Evolutionary conservation across 2,113 vertebrate genomes (phyloP), one percentile per base, ranked within the genome.

Genomic region (Epinephelus moara): DNA sequence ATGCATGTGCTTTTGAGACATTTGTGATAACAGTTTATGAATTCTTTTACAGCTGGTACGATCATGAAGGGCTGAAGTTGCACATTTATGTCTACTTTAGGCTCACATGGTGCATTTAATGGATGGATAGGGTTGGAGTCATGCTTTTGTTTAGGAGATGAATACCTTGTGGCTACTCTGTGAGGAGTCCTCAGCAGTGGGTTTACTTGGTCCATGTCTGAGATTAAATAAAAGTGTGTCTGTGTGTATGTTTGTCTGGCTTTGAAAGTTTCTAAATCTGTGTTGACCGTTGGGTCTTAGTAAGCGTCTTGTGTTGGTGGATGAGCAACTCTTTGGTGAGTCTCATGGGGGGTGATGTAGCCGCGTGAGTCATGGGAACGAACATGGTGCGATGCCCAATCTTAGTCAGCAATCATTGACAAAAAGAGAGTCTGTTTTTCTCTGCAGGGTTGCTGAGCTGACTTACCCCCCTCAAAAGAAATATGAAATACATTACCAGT

Each of bases 331-430:
- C 56, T 80, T 61, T 66, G 45, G 33, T 74, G 33, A 81, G 53
- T 75, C 82, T 72, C 55, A 68, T 56, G 42, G 27, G 72, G 57
- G 45, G 19, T 69, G 76, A 45, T 12, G 19, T 17, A 23, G 70
- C 56, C 15, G 25, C 55, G 64, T 86, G 78, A 88, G 84, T 93
- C 81, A 89, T 64, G 17, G 55, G 62, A 74, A 60, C 12, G 2
- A 52, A 75, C 17, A 0, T 68, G 62, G 6, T 49, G 60, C 14
- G 62, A 71, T 84, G 25, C 40, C 70, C 59, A 49, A 23, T 66
- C n/a, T 82, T 78, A 85, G 81, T 89, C 69, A 85, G 85, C 78
- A 87, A 45, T 40, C 21, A 42, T 11, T 50, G 53, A 80, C 70
- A 80, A 68, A 64, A 81, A 55, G 11, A 52, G 5, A 70, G 53